Evolutionary conservation across 2,888 invertebrate species (phyloP).

Genomic region (Homarus gammarus): DNA sequence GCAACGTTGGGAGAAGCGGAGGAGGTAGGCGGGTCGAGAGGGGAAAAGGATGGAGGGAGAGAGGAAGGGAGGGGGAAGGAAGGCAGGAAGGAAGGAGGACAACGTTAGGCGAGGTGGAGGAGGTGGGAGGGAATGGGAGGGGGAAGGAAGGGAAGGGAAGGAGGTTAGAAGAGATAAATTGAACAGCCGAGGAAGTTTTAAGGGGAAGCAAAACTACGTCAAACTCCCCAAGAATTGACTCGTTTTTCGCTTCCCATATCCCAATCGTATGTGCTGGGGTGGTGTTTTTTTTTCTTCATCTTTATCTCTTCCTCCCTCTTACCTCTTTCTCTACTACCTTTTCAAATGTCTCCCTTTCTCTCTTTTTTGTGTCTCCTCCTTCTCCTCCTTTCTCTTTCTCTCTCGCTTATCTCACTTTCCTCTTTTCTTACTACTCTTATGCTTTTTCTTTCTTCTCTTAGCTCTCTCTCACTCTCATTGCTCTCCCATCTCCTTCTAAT

Average conservation of each 20-base stretch:
- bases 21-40: neutral
- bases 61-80: neutral
- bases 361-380: too few species aligned
- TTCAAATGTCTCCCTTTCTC: too few species aligned
- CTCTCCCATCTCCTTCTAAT: too few species aligned
- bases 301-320: too few species aligned
- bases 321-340: too few species aligned
- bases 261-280: neutral
- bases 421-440: too few species aligned
- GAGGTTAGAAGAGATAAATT: constrained; percentile 17
- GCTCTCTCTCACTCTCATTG: too few species aligned
- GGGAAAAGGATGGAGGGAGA: neutral
- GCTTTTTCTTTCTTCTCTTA: too few species aligned
- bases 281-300: too few species aligned
- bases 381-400: too few species aligned
- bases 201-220: neutral
- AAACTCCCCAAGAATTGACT: neutral
- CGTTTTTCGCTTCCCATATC: neutral
- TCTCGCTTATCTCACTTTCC: too few species aligned
- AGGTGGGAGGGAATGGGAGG: neutral
- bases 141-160: neutral
- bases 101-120: neutral
- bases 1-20: neutral
- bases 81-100: neutral
- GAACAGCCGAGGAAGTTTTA: constrained; percentile 21